Base-by-base conservation (phyloP, 2,797 vertebrate species). In the Myiotriccus ornatus region DNA sequence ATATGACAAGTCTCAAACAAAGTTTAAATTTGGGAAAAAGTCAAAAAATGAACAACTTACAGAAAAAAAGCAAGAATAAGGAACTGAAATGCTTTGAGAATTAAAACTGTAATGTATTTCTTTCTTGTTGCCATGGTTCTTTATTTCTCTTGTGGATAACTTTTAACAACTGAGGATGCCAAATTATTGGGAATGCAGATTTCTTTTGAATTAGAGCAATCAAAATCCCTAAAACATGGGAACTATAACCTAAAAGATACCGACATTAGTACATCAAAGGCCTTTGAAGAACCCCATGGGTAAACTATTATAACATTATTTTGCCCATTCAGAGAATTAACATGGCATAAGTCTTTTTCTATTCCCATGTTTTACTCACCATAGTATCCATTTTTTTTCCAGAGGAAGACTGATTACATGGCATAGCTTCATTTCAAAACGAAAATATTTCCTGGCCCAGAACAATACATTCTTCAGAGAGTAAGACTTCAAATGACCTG, bases 341-440 rank as follows among this genome's bases (percentile, higher is more conserved):
- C 20, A 30, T 80, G 57, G 43, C 0, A 3, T 43, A 91, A 85
- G 11, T 41, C 0, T 41, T 53, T 74, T 94, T 87, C 43, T 18
- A 34, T 62, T 78, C 32, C 5, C 14, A 41, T 50, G 17, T 2
- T 68, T 14, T 60, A 11, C 17, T 47, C 46, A 71, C 47, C 14
- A 16, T 62, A 57, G 4, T 14, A 27, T 68, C 37, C 27, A 1
- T 13, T 84, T 41, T 90, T 91, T 84, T 91, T 62, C 70, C 35
- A 53, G 44, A 88, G 12, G 13, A 69, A 85, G 79, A 27, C 32
- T 67, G 10, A 9, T 9, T 22, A 32, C 14, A 37, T 62, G 25
- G 46, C 65, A 90, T 34, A 91, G 53, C 32, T 44, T 49, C 27
- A 70, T 96, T 95, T 96, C 37, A 89, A 96, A 91, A 80, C 71